Base-by-base conservation (phyloP, 2,888 invertebrate species). In the Phania funesta region DNA sequence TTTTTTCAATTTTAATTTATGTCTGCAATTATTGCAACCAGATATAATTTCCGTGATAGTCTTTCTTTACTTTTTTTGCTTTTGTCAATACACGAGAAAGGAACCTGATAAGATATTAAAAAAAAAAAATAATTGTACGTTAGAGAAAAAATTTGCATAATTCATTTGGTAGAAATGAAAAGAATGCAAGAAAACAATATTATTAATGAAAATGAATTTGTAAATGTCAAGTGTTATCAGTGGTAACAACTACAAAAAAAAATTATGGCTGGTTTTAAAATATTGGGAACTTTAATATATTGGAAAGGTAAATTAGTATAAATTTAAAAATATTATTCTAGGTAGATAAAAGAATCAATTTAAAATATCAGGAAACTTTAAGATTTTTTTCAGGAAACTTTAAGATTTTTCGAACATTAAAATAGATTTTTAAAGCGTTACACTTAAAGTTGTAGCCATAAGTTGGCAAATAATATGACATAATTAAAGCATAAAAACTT, bases 11-110 rank as follows among this genome's bases (percentile, higher is more conserved):
- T 74, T 65, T 78, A 78, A 82, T 82, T 82, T 82, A 82, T 82
- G 82, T 82, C 82, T 82, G 87, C 88, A 88, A 88, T 88, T 88
- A 88, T 88, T 88, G 85, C 79, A 86, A 86, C 86, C 80, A 85
- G 84, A 84, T 83, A 80, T 84, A 75, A 83, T 83, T 78, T 80
- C 71, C 78, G 68, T 78, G 78, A 82, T 82, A 78, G 74, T 71
- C 68, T 58, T 52, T 78, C 50, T 50, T 44, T 58, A 20, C n/a
- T n/a, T n/a, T n/a, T n/a, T n/a, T n/a, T n/a, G n/a, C n/a, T n/a
- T n/a, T n/a, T n/a, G n/a, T n/a, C n/a, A 60, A 85, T 46, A 35
- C 35, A 86, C 22, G 35, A 20, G 48, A 13, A n/a, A 56, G 52
- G 44, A 70, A 38, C 8, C 16, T 68, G 22, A 11, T 7, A 79